Percentiles rank a stretch among this genome's conserved stretches.
Evolutionary conservation across 2,888 invertebrate genomes (phyloP).

Genomic region (Tuta absoluta): DNA sequence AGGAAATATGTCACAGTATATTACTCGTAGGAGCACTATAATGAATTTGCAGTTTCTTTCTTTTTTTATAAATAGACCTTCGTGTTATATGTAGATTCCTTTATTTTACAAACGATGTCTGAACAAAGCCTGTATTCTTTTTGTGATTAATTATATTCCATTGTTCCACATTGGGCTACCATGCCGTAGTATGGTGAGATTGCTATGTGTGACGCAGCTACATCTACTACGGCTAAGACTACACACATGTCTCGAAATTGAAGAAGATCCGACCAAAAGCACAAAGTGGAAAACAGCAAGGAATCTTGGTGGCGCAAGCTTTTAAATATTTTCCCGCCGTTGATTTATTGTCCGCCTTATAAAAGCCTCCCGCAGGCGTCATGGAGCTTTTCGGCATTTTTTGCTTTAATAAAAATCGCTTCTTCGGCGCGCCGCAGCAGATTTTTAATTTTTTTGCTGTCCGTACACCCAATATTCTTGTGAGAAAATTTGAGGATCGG

Average conservation of each 20-base stretch:
- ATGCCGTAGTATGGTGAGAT: too few species aligned
- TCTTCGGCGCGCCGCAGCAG: constrained; percentile 55
- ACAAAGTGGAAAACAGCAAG: constrained; percentile 35
- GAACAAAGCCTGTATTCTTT: too few species aligned
- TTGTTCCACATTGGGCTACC: too few species aligned
- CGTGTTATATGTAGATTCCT: too few species aligned
- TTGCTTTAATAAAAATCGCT: constrained; percentile 68
- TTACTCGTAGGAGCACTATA: constrained; percentile 62
- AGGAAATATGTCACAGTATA: constrained; percentile 45
- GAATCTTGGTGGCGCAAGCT: constrained; percentile 59
- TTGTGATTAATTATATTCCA: too few species aligned
- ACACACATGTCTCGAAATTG: background rate
- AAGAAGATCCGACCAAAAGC: background rate
- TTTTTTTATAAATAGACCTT: too few species aligned
- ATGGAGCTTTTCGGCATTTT: constrained; percentile 66
- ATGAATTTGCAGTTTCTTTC: too few species aligned
- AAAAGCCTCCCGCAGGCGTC: constrained; percentile 72
- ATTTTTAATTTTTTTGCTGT: constrained; percentile 67
- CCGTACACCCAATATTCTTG: constrained; percentile 57
- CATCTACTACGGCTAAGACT: too few species aligned
- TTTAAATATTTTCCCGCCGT: constrained; percentile 75
- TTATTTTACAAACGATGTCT: too few species aligned
- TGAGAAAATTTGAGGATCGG: constrained; percentile 49
- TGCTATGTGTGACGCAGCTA: background rate
- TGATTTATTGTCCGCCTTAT: constrained; percentile 77